These are phyloP conservation scores for Kryptolebias ocellatus DNA, from an alignment of 2,797 vertebrate genomes.

Conservation along the genomic window DNA sequence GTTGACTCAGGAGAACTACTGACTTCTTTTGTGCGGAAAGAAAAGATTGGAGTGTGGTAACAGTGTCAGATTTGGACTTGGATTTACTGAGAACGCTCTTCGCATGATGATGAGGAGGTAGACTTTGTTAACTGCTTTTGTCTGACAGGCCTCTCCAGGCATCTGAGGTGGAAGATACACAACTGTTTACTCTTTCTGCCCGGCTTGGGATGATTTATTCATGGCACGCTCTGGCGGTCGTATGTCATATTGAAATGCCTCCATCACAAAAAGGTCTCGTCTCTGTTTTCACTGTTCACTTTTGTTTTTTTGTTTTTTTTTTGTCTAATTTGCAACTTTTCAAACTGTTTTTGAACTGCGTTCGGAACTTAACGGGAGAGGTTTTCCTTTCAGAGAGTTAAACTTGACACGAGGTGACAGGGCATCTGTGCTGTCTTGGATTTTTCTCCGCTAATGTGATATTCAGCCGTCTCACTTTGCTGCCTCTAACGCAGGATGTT, in stretches of 20 bases:
- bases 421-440: conserved; percentile 42
- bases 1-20: conserved; percentile 48
- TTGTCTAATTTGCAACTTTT: conserved; percentile 53
- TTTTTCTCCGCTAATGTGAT: conserved; percentile 55
- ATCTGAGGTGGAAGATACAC: conserved; percentile 73
- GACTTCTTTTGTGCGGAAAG: conserved; percentile 36
- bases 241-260: conserved; percentile 77
- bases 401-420: conserved; percentile 56
- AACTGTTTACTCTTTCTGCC: conserved; percentile 76
- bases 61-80: conserved; percentile 69
- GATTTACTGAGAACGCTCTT: conserved; percentile 58
- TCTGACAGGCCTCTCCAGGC: conserved; percentile 76
- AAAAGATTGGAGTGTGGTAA: conserved; percentile 32
- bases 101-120: conserved; percentile 70
- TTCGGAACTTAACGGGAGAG: conserved; percentile 48
- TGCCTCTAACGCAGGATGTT: conserved; percentile 27
- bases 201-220: conserved; percentile 80
- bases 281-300: conserved; percentile 47
- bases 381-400: conserved; percentile 53
- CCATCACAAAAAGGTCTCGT: conserved; percentile 68
- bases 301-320: conserved; percentile 4
- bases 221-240: conserved; percentile 74
- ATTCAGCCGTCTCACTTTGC: conserved; percentile 46
- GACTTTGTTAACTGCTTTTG: conserved; percentile 75
- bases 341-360: conserved; percentile 51